A percentile compares a stretch with the other conserved stretches of the same genome.
phyloP scores from a whole-genome alignment of 2,888 invertebrate genomes.

The Apotomis capreana region DNA sequence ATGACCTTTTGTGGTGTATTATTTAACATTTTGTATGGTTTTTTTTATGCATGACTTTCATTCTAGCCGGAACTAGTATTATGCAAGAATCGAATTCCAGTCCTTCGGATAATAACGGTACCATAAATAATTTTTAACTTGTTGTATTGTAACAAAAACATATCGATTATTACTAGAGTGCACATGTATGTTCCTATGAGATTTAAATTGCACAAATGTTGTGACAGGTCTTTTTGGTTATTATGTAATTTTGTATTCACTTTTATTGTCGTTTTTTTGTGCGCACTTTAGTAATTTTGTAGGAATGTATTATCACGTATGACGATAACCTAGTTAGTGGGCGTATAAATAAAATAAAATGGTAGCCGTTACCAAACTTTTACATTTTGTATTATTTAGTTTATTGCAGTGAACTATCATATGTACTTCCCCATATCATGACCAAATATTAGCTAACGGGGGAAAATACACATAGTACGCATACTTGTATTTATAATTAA shows the following conservation, averaged over 20 bases:
- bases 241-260: constrained; percentile 3
- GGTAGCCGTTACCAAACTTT: too few species aligned
- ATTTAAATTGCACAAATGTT: constrained; percentile 10
- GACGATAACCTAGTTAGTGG: too few species aligned
- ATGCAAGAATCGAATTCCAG: constrained; percentile 6
- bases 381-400: too few species aligned
- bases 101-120: constrained; percentile 23
- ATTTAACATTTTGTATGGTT: constrained; percentile 3
- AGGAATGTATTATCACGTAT: too few species aligned
- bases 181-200: constrained; percentile 15
- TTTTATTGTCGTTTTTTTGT: constrained; percentile 1
- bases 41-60: constrained; percentile 35
- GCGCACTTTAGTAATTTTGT: constrained; percentile 2
- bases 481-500: too few species aligned
- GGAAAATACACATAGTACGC: too few species aligned
- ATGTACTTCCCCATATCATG: too few species aligned
- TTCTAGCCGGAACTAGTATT: constrained; percentile 25
- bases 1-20: neutral
- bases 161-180: constrained; percentile 6
- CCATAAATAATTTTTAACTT: constrained; percentile 6
- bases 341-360: too few species aligned
- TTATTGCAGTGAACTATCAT: too few species aligned
- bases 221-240: neutral
- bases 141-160: neutral
- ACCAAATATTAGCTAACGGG: too few species aligned